Percentiles rank a stretch among this genome's conserved stretches.
These are phyloP conservation scores for Mustela lutreola DNA, from an alignment of 2,113 vertebrate species.

Conservation along the genomic window DNA sequence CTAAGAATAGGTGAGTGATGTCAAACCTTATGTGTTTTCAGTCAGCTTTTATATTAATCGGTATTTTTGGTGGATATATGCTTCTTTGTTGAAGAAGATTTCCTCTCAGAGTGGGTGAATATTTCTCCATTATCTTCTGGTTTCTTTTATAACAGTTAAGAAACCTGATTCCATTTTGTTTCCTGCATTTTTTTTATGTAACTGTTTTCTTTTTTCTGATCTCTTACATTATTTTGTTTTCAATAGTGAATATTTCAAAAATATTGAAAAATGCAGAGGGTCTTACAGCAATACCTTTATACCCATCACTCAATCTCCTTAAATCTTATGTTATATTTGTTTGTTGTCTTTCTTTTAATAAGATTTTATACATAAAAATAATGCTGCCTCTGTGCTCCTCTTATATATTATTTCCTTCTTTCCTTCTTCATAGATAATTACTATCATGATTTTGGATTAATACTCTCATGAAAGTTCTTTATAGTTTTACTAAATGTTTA, in stretches of 20 bases:
- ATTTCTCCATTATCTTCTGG: conserved; percentile 24
- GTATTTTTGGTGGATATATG: background rate
- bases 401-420: background rate
- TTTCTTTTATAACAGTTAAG: background rate
- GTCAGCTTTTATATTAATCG: background rate
- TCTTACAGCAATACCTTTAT: background rate
- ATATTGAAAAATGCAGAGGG: background rate
- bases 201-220: background rate
- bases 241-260: background rate
- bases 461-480: background rate
- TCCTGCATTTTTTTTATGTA: background rate
- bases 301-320: background rate
- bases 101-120: background rate
- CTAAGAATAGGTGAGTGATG: conserved; percentile 2
- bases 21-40: background rate
- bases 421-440: background rate
- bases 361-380: background rate
- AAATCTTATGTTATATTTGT: background rate
- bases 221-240: background rate
- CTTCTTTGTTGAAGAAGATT: conserved; percentile 18
- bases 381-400: background rate
- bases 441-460: background rate
- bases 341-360: background rate
- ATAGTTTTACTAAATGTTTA: conserved; percentile 7
- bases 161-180: conserved; percentile 7